These are phyloP conservation scores for Yponomeuta evonymella DNA, from an alignment of 2,888 invertebrate species.

Conservation along the genomic window DNA sequence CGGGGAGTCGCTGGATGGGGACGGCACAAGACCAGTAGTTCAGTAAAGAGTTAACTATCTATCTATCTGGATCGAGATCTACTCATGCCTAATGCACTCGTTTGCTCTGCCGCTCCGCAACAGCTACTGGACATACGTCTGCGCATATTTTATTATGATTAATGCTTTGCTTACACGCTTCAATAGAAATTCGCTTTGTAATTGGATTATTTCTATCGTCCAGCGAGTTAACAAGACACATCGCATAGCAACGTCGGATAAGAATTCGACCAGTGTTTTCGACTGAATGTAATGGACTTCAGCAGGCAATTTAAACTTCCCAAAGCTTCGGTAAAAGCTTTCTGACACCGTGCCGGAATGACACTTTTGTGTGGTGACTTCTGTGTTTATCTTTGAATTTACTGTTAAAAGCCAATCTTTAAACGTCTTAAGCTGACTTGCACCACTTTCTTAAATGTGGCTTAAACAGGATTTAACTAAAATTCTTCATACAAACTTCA, in stretches of 20 bases:
- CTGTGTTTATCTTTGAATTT: not conserved
- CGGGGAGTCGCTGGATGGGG: too few relatives aligned
- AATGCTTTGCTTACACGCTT: slow-evolving; percentile 18
- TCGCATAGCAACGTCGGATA: slow-evolving; percentile 9
- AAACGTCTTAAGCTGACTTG: too few relatives aligned
- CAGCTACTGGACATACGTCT: slow-evolving; percentile 10
- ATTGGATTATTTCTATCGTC: slow-evolving; percentile 15
- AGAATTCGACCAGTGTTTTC: slow-evolving; percentile 13
- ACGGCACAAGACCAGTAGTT: too few relatives aligned
- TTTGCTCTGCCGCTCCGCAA: not conserved
- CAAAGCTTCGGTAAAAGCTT: slow-evolving; percentile 64
- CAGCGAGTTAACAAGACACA: slow-evolving; percentile 11
- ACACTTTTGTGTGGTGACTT: not conserved
- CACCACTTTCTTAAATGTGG: too few relatives aligned
- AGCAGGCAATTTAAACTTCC: slow-evolving; percentile 26
- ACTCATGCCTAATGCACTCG: not conserved
- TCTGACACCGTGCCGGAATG: slow-evolving; percentile 42
- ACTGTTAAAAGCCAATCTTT: too few relatives aligned
- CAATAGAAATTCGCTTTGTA: slow-evolving; percentile 16
- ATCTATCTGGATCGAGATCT: not conserved
- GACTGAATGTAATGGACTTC: slow-evolving; percentile 14
- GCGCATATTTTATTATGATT: slow-evolving; percentile 13
- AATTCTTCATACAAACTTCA: too few relatives aligned
- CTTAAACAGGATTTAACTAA: too few relatives aligned
- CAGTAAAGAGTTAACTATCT: too few relatives aligned